Evolutionary conservation across 2,113 vertebrate genomes (phyloP).

Genomic region (Microtus montanus): DNA sequence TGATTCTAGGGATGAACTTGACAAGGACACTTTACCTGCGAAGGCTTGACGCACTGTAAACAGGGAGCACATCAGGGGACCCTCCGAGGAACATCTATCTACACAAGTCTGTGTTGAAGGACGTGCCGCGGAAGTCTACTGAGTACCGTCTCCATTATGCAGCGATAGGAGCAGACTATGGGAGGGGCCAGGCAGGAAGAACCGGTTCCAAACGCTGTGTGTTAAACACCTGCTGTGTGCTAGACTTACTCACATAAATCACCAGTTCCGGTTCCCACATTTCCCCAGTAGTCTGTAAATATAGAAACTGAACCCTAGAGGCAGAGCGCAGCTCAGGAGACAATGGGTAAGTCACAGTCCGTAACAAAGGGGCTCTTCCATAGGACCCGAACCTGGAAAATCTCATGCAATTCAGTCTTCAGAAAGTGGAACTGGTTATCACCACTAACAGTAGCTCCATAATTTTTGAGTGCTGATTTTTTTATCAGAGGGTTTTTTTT

Average conservation of each 20-base stretch:
- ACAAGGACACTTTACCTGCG: background rate
- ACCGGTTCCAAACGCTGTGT: background rate
- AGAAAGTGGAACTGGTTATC: background rate
- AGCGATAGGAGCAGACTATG: rapidly evolving
- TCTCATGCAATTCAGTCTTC: background rate
- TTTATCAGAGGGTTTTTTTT: no score
- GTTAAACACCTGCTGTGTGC: background rate
- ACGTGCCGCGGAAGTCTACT: rapidly evolving
- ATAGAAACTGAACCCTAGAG: background rate
- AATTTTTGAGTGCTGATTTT: background rate
- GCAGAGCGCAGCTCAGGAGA: background rate
- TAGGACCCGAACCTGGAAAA: background rate
- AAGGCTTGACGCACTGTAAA: no score
- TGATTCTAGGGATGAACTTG: background rate
- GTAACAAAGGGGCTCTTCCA: background rate
- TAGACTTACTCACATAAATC: background rate
- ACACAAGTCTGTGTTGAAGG: background rate
- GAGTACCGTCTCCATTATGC: rapidly evolving
- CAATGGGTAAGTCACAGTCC: rapidly evolving
- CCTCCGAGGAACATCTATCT: background rate
- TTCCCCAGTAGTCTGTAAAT: background rate
- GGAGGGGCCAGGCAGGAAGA: background rate
- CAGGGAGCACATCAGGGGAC: background rate
- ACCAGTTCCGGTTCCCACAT: background rate
- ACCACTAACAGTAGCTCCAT: rapidly evolving